Percentiles rank a stretch among this genome's conserved stretches.
phyloP scores from a whole-genome alignment of 2,797 vertebrate genomes.

The Neosilurus hyrtlii region DNA sequence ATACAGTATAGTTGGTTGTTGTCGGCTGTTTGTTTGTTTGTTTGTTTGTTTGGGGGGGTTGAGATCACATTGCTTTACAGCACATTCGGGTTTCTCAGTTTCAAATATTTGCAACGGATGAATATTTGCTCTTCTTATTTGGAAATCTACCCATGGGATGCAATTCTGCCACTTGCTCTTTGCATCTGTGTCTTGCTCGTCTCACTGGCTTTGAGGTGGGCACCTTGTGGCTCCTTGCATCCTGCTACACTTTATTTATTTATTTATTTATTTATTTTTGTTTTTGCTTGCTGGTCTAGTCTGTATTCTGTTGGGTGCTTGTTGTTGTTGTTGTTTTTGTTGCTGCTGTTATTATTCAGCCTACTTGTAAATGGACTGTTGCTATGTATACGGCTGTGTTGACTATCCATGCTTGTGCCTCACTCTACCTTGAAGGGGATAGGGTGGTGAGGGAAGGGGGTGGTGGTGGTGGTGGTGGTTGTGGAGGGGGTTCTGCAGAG shows the following conservation, averaged over 20 bases:
- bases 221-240: background rate
- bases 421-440: no score
- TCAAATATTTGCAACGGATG: conserved; percentile 17
- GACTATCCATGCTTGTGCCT: background rate
- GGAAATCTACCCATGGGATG: background rate
- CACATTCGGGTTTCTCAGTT: background rate
- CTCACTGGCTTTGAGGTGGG: background rate
- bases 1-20: no score
- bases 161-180: background rate
- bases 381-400: background rate
- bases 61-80: background rate
- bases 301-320: background rate
- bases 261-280: no score
- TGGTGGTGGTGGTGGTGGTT: no score
- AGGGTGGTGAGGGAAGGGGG: no score
- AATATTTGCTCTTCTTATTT: background rate
- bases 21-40: background rate
- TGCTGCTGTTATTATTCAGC: background rate
- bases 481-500: no score
- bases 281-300: background rate
- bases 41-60: background rate
- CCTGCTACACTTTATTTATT: background rate
- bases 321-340: background rate
- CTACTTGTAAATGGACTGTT: conserved; percentile 4
- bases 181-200: background rate